These are phyloP conservation scores for Leptoteleia sp. DNA, from an alignment of 1,140 invertebrate species.

Conservation along the genomic window DNA sequence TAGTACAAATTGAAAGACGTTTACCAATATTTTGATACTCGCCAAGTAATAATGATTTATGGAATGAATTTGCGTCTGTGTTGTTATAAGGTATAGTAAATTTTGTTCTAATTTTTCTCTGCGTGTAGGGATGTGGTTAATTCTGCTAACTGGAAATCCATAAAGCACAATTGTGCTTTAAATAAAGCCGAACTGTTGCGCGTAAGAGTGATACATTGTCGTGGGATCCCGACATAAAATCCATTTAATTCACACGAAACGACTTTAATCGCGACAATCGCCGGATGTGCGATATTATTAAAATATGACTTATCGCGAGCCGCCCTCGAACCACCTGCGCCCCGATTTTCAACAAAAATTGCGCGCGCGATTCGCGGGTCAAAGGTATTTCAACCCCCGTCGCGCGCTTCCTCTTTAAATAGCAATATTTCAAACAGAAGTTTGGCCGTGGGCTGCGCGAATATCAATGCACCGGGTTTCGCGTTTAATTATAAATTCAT, in stretches of 20 bases:
- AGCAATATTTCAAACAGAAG: constrained; percentile 50
- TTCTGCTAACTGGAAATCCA: too few relatives aligned
- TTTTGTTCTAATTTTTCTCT: too few relatives aligned
- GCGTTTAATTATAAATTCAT: constrained; percentile 46
- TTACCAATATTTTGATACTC: too few relatives aligned
- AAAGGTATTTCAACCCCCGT: constrained; percentile 22
- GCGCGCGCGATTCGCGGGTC: constrained; percentile 23
- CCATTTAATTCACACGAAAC: constrained; percentile 2
- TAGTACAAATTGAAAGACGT: too few relatives aligned
- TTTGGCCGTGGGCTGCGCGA: neutral
- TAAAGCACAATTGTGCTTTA: too few relatives aligned
- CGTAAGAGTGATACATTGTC: too few relatives aligned
- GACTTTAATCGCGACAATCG: constrained; percentile 16
- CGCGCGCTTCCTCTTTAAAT: constrained; percentile 27
- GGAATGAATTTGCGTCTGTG: too few relatives aligned
- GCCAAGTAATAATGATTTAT: too few relatives aligned
- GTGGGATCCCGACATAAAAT: too few relatives aligned
- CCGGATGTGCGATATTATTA: constrained; percentile 21
- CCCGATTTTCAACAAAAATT: constrained; percentile 35
- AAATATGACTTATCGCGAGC: constrained; percentile 23
- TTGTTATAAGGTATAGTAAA: too few relatives aligned
- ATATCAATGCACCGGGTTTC: neutral
- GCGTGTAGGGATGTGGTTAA: too few relatives aligned
- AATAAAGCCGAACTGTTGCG: too few relatives aligned
- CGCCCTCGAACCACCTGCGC: constrained; percentile 7